Conservation (phyloP, 1,140 invertebrate genomes). For the Sitobion miscanthi region DNA sequence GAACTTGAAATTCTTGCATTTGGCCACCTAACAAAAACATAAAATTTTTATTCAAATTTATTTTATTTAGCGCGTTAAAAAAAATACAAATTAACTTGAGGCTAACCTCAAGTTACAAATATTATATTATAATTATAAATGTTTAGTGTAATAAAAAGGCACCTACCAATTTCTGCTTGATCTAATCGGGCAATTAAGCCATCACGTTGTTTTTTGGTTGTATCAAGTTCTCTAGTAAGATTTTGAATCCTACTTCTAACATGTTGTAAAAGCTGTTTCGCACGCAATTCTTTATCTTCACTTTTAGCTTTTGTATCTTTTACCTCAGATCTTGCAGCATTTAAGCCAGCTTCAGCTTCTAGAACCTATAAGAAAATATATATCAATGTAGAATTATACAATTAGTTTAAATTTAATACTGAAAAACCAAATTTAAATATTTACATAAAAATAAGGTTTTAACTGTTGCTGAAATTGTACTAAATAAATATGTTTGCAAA, state of each 20-base stretch:
- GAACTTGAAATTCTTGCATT: constrained; percentile 13
- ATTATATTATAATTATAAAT: neutral
- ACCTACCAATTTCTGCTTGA: constrained; percentile 14
- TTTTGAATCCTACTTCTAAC: constrained; percentile 30
- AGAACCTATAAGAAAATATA: neutral
- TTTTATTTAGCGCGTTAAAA: neutral
- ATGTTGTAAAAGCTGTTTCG: constrained; percentile 50
- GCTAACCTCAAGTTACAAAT: neutral
- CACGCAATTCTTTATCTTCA: constrained; percentile 53
- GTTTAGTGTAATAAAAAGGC: neutral
- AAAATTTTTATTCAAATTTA: neutral
- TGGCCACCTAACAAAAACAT: neutral
- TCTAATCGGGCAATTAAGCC: constrained; percentile 15
- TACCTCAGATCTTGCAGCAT: constrained; percentile 50
- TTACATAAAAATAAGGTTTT: too few species aligned
- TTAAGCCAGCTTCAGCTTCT: constrained; percentile 44
- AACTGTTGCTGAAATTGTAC: too few species aligned
- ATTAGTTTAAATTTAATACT: neutral
- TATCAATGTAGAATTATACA: neutral
- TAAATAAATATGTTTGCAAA: too few species aligned
- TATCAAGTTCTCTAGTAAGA: constrained; percentile 39
- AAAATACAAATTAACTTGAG: too few species aligned
- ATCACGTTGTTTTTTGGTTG: constrained; percentile 49
- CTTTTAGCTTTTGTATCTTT: constrained; percentile 46
- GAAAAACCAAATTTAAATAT: neutral